Conservation (phyloP, 2,797 vertebrate genomes). For the Gymnoscopelus microlampas region DNA sequence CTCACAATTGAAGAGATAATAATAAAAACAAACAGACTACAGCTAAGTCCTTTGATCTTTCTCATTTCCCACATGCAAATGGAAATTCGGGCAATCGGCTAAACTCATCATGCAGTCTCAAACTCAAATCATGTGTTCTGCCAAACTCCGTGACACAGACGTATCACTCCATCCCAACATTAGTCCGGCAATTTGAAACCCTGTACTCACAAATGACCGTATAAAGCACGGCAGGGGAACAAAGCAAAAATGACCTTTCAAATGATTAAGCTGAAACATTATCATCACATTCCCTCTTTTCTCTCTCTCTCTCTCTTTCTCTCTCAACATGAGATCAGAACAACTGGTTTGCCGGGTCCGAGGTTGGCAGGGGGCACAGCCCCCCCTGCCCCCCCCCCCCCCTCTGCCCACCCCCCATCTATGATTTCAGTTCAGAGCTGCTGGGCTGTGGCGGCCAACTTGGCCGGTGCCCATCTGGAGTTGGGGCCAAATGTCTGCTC, state of each 20-base stretch:
- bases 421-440: conserved; percentile 82
- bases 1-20: conserved; percentile 39
- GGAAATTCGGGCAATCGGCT: conserved; percentile 55
- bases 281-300: conserved; percentile 68
- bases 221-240: conserved; percentile 70
- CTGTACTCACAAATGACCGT: conserved; percentile 65
- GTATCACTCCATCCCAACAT: conserved; percentile 59
- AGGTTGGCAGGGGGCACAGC: conserved; percentile 80
- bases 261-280: conserved; percentile 80
- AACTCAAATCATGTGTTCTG: conserved; percentile 58
- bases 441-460: conserved; percentile 77
- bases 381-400: no score
- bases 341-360: conserved; percentile 83
- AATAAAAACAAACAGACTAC: conserved; percentile 60
- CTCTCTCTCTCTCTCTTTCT: conserved; percentile 70
- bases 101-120: conserved; percentile 55
- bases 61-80: conserved; percentile 57
- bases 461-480: conserved; percentile 84
- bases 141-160: conserved; percentile 66
- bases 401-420: conserved; percentile 59
- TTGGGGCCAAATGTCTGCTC: conserved; percentile 84
- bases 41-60: conserved; percentile 57
- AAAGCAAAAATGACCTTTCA: conserved; percentile 77
- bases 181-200: conserved; percentile 70
- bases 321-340: conserved; percentile 68